Evolutionary conservation across 2,888 invertebrate genomes (phyloP).

Genomic region (Leucophenga maculata): DNA sequence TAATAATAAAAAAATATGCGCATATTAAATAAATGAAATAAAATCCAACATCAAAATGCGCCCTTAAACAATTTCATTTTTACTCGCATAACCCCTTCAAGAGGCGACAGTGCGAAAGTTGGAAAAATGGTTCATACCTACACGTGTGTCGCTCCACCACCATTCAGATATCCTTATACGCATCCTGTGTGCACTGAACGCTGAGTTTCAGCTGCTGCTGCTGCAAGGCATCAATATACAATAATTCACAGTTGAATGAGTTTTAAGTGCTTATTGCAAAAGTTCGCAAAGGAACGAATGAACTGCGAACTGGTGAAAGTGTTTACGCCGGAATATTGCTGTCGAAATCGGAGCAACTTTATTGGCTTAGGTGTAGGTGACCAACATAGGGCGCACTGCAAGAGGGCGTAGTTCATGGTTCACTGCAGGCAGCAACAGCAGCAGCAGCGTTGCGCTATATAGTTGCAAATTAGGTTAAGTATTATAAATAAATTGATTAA

Average conservation of each 20-base stretch:
- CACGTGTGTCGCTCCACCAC: not conserved
- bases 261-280: slow-evolving; percentile 70
- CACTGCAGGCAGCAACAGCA: slow-evolving; percentile 17
- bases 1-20: too few relatives aligned
- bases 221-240: slow-evolving; percentile 40
- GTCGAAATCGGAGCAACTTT: slow-evolving; percentile 52
- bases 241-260: slow-evolving; percentile 70
- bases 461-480: slow-evolving; percentile 66
- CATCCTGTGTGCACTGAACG: slow-evolving; percentile 48
- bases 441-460: not conserved
- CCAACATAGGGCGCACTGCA: not conserved
- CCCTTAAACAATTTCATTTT: too few relatives aligned
- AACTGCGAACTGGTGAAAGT: slow-evolving; percentile 52
- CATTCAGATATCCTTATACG: slow-evolving; percentile 17
- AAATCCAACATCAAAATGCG: too few relatives aligned
- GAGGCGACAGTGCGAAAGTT: not conserved
- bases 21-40: slow-evolving; percentile 16
- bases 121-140: not conserved
- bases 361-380: slow-evolving; percentile 26
- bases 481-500: slow-evolving; percentile 70
- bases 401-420: slow-evolving; percentile 11
- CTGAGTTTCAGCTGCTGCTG: slow-evolving; percentile 32
- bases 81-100: too few relatives aligned
- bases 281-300: slow-evolving; percentile 47
- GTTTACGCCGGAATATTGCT: slow-evolving; percentile 48